Percentiles rank a stretch among this genome's conserved stretches.
phyloP scores from a whole-genome alignment of 2,113 vertebrate genomes.

The Taxidea taxus region DNA sequence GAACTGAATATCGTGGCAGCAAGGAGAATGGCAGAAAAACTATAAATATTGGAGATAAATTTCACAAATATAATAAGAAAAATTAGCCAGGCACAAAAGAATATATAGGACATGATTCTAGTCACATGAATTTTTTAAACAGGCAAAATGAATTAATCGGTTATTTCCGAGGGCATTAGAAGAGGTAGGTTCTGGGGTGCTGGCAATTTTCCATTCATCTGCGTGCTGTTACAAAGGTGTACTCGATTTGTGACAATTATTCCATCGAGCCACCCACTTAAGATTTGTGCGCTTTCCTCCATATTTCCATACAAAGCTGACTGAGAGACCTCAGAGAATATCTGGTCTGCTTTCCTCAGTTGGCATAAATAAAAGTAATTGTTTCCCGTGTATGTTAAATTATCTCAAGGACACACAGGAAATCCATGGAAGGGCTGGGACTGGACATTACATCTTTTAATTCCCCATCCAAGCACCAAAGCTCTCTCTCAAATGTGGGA shows the following conservation, averaged over 20 bases:
- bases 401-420: background rate
- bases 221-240: background rate
- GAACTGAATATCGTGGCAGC: background rate
- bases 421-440: background rate
- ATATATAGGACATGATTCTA: background rate
- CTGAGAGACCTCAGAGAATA: background rate
- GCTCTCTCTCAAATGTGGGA: background rate
- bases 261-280: background rate
- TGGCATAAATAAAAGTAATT: background rate
- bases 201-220: background rate
- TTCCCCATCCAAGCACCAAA: background rate
- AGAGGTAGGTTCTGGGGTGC: background rate
- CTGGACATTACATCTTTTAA: background rate
- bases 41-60: background rate
- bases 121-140: background rate
- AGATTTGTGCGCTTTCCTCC: background rate
- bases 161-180: background rate
- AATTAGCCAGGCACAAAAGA: background rate
- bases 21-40: background rate
- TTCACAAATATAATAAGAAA: background rate
- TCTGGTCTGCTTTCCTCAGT: background rate
- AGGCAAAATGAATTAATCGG: background rate
- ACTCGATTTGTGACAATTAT: background rate
- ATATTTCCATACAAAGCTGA: background rate
- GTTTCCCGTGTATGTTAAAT: background rate